These are phyloP conservation scores for Orius insidiosus DNA, from an alignment of 1,140 invertebrate genomes.

Conservation along the genomic window DNA sequence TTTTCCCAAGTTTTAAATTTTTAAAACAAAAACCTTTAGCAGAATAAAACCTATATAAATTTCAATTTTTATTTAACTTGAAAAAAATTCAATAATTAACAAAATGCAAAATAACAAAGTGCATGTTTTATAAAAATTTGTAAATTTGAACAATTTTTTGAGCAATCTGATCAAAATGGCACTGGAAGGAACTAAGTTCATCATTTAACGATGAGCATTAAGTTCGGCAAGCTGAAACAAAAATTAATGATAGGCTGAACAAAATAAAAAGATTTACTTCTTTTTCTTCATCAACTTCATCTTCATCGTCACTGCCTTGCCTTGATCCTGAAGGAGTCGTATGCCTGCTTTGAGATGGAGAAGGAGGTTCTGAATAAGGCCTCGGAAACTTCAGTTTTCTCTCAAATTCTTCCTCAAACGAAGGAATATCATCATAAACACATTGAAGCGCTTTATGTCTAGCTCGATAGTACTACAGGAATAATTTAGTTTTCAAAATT, in stretches of 20 bases:
- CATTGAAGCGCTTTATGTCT: constrained; percentile 67
- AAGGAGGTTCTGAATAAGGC: constrained; percentile 85
- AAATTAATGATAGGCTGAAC: constrained; percentile 4
- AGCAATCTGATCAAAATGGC: too few species aligned
- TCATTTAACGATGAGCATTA: not conserved
- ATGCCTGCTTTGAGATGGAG: constrained; percentile 58
- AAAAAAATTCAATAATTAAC: too few species aligned
- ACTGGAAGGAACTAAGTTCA: too few species aligned
- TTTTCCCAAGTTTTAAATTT: too few species aligned
- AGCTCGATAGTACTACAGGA: constrained; percentile 75
- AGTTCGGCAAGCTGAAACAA: constrained; percentile 4
- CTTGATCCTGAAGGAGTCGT: constrained; percentile 80
- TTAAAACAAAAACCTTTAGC: too few species aligned
- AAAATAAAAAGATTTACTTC: constrained; percentile 13
- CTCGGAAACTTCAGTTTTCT: constrained; percentile 64
- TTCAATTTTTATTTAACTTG: too few species aligned
- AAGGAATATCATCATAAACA: constrained; percentile 70
- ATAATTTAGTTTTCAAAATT: not conserved
- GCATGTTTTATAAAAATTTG: too few species aligned
- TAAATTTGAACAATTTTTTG: too few species aligned
- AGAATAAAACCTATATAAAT: too few species aligned
- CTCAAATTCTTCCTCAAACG: constrained; percentile 44
- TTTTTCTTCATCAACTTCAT: constrained; percentile 31
- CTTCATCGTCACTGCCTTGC: constrained; percentile 66
- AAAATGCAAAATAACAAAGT: too few species aligned